A percentile compares a stretch with the other conserved stretches of the same genome.
Conservation (phyloP, 2,888 invertebrate species). For the Hermaeophaga mercurialis region DNA sequence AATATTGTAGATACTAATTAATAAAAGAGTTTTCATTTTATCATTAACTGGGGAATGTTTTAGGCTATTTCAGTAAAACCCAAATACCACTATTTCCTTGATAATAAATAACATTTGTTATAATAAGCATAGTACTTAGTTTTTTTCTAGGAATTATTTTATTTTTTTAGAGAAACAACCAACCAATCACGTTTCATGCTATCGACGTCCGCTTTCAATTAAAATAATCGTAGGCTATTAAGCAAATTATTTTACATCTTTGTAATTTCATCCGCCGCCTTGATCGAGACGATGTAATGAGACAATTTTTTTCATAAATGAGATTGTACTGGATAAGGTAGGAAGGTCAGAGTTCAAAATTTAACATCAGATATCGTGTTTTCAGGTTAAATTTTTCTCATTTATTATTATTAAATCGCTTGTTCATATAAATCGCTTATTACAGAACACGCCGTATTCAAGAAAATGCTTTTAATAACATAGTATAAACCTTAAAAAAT, state of each 20-base stretch:
- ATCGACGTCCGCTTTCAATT: conserved; percentile 5
- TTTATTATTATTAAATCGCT: not conserved
- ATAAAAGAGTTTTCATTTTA: too few relatives aligned
- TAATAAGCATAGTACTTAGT: too few relatives aligned
- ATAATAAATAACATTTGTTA: too few relatives aligned
- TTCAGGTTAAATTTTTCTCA: not conserved
- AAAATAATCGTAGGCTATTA: conserved; percentile 8
- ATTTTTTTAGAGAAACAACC: not conserved
- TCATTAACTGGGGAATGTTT: too few relatives aligned
- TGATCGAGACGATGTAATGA: conserved; percentile 13
- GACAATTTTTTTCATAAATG: conserved; percentile 12
- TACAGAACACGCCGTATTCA: too few relatives aligned
- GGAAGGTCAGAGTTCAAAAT: not conserved
- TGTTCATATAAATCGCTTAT: not conserved
- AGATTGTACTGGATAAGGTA: not conserved
- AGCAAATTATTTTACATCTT: conserved; percentile 10
- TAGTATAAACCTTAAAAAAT: too few relatives aligned
- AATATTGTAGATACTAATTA: too few relatives aligned
- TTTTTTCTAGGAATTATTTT: too few relatives aligned
- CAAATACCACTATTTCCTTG: too few relatives aligned
- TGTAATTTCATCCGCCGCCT: conserved; percentile 10
- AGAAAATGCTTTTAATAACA: too few relatives aligned
- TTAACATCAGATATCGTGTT: not conserved
- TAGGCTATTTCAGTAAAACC: too few relatives aligned
- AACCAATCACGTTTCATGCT: not conserved